Conservation (phyloP, 2,113 vertebrate species). For the Strigops habroptila region DNA sequence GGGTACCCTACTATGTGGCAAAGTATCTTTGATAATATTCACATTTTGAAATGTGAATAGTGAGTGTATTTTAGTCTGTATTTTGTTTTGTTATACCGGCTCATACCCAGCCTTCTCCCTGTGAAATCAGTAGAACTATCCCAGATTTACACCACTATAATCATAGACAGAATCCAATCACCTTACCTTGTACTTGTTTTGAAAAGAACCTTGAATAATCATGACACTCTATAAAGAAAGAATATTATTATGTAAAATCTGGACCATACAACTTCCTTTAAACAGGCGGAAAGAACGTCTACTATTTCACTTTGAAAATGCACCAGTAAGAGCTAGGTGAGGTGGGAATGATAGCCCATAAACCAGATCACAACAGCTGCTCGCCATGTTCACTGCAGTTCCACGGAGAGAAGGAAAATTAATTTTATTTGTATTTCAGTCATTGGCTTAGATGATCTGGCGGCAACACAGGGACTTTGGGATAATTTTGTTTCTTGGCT, state of each 20-base stretch:
- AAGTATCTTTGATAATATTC: not conserved
- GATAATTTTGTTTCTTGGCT: slow-evolving; percentile 65
- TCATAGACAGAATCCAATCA: not conserved
- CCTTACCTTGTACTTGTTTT: not conserved
- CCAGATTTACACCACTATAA: not conserved
- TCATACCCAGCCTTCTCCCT: not conserved
- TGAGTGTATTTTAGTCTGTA: not conserved
- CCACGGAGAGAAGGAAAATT: slow-evolving; percentile 52
- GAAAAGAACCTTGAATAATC: not conserved
- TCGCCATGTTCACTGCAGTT: slow-evolving; percentile 5
- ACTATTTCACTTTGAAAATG: slow-evolving; percentile 33
- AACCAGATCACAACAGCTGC: slow-evolving; percentile 53
- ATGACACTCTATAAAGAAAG: not conserved
- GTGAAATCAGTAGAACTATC: not conserved
- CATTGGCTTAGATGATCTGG: slow-evolving; percentile 64
- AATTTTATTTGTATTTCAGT: slow-evolving; percentile 70
- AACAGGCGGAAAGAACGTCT: not conserved
- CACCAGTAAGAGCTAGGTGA: slow-evolving; percentile 45
- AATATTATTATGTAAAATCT: slow-evolving; percentile 1
- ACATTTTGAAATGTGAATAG: not conserved
- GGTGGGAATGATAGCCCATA: slow-evolving; percentile 14
- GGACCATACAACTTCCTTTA: not conserved
- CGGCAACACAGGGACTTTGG: not conserved
- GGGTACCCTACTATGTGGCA: not conserved
- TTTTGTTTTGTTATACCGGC: not conserved